Base-by-base conservation (phyloP, 1,140 invertebrate species). In the Papilio dardanus region DNA sequence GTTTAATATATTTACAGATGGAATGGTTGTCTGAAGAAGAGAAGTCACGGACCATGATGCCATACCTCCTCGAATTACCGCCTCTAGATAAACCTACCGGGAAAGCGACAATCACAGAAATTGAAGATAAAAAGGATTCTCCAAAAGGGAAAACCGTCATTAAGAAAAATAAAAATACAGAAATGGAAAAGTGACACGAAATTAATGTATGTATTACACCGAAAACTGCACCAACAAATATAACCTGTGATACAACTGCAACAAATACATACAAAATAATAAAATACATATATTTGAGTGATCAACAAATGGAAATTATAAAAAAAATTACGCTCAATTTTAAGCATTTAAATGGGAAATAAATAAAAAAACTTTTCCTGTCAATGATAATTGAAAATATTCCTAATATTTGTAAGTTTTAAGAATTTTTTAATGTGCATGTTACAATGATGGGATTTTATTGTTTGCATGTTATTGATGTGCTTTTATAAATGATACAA, bases 11-110 rank as follows among this genome's bases (percentile, higher is more conserved):
- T 76, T 81, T 77, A 37, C 76, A 92, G 89, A 92, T 92, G 91
- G 88, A 88, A 71, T 92, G 91, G 91, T 69, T 92, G 14, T 92
- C 91, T 0, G 76, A 79, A 1, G 91, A 92, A 77, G 91, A 92
- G 42, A 92, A 91, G 67, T 82, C 85, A 0, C 81, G 88, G 7
- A 91, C 86, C 54, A 92, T 91, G 88, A 88, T 92, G 85, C 91
- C 89, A 7, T 92, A 92, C 73, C 82, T 92, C 2, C 71, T 90
- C 21, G 85, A 92, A 33, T 77, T 92, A 31, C 90, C 90, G 0
- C 89, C 88, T 16, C 42, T 90, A n/a, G 88, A 90, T 33, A 79
- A 76, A 58, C 10, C 50, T 1, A 35, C 5, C 16, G 33, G 69
- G 69, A 81, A 81, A 31, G 74, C 75, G 16, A 83, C 75, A 2